phyloP scores from a whole-genome alignment of 2,888 invertebrate genomes.

The Ecdyonurus torrentis region DNA sequence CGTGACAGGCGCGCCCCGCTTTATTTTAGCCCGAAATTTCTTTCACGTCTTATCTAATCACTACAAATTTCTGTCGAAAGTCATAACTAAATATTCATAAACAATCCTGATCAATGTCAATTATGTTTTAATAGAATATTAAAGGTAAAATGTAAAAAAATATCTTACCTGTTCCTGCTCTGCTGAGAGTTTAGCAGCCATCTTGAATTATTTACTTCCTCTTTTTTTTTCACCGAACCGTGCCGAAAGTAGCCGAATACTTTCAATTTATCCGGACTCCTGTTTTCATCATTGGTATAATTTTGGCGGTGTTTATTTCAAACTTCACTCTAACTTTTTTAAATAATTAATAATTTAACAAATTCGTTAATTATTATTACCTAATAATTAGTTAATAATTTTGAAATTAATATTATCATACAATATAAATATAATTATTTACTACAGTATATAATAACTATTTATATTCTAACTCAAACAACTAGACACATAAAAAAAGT shows the following conservation, averaged over 20 bases:
- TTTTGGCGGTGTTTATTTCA: too few species aligned
- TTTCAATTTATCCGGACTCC: neutral
- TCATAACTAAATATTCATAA: neutral
- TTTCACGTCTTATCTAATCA: neutral
- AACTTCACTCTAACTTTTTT: too few species aligned
- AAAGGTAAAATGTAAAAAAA: conserved; percentile 15
- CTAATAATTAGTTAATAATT: too few species aligned
- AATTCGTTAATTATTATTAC: too few species aligned
- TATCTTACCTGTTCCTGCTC: conserved; percentile 61
- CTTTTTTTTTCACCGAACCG: conserved; percentile 2
- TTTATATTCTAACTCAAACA: too few species aligned
- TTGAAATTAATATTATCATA: too few species aligned
- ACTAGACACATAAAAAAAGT: too few species aligned
- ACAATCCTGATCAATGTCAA: neutral
- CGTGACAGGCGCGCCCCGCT: conserved; percentile 14
- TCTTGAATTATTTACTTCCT: conserved; percentile 23
- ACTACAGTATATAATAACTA: too few species aligned
- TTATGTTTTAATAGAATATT: neutral
- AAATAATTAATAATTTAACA: too few species aligned
- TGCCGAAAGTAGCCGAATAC: neutral
- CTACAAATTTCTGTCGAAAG: neutral
- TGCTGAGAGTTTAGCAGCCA: conserved; percentile 58
- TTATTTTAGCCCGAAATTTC: neutral
- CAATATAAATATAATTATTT: too few species aligned
- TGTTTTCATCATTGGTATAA: too few species aligned